Base-by-base conservation (phyloP, 64 coral and sea anemone species). In the Cladopsammia gracilis region DNA sequence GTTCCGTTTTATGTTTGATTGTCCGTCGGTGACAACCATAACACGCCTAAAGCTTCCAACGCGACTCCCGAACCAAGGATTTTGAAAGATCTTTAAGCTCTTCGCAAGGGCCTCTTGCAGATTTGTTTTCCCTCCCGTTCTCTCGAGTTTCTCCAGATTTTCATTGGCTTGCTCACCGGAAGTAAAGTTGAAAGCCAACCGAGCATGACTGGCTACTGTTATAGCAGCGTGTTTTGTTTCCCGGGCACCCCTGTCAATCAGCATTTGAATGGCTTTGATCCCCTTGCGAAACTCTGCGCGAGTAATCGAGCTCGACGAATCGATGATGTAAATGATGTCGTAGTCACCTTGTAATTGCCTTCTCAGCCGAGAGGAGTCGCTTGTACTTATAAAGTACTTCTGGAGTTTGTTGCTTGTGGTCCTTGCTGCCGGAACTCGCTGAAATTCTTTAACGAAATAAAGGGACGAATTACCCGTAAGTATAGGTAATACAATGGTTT, bases 1-100 rank as follows among this genome's bases (percentile, higher is more conserved):
- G 9, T 83, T 58, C 18, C 51, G 66, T 64, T 91, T 91, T 22
- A 91, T 74, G 89, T 91, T 91, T 1, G 89, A 91, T 48, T 91
- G 89, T 23, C 89, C 89, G 43, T 91, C 89, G n/a, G 89, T 91
- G 2, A 91, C 66, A 13, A 91, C 19, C 11, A 91, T 18, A 16
- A 91, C 73, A 11, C 89, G 89, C 44, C 56, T 91, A 47, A 62
- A 91, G 34, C 89, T 91, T 61, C 48, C 89, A 10, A 25, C 20
- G 26, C 89, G 89, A 10, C 58, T 49, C 4, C 89, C 89, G 34
- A 49, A 73, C 10, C 78, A 47, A 16, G 52, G 56, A 82, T 91
- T 74, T 24, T 11, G 70, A 25, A 72, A 91, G 64, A 91, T 42
- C 46, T 62, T 25, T 56, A 77, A 56, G 48, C 75, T 77, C 48